Evolutionary conservation across 2,797 vertebrate genomes (phyloP), one percentile per base, ranked within the genome.

Genomic region (Gallinago stenura): DNA sequence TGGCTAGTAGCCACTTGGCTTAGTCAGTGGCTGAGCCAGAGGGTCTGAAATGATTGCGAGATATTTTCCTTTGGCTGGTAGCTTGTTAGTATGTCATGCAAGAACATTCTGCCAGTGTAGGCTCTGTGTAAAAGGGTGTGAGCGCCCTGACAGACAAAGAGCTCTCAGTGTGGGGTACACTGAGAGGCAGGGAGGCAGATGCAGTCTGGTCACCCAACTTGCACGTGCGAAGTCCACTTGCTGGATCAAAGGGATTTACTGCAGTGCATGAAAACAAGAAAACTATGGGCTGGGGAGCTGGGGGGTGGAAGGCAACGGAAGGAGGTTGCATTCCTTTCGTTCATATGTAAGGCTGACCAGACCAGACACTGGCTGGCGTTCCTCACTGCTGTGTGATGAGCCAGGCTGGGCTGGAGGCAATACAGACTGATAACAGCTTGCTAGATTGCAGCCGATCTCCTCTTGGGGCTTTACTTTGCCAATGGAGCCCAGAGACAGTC

Each of bases 1-100:
- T 96, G 93, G 97, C 96, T 90, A 87, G 41, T 96, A 96, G 96
- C 96, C 97, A 95, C 95, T 94, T 97, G 96, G 96, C 88, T 96
- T 66, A 65, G 76, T 85, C 62, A 46, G 73, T 39, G 89, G 22
- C 84, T 95, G 93, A 96, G 80, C 90, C 94, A 84, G 93, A 91
- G 94, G 92, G 73, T 70, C 93, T 92, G 92, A 91, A 92, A 85
- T 88, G 91, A 90, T 96, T 96, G 88, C 22, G 8, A 89, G 92
- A 78, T 95, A 97, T 87, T 96, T 95, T 94, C 93, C 93, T 94
- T 96, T 93, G 83, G 91, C 95, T 90, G 75, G 75, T 89, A 69
- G 81, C 80, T 96, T 54, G 64, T 90, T 81, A 70, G 22, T 72
- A 50, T 95, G 93, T 93, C 73, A 90, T 82, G 79, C 7, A 35